These are phyloP conservation scores for Oscheius sp. DNA, from an alignment of 2,888 invertebrate species.

Conservation along the genomic window DNA sequence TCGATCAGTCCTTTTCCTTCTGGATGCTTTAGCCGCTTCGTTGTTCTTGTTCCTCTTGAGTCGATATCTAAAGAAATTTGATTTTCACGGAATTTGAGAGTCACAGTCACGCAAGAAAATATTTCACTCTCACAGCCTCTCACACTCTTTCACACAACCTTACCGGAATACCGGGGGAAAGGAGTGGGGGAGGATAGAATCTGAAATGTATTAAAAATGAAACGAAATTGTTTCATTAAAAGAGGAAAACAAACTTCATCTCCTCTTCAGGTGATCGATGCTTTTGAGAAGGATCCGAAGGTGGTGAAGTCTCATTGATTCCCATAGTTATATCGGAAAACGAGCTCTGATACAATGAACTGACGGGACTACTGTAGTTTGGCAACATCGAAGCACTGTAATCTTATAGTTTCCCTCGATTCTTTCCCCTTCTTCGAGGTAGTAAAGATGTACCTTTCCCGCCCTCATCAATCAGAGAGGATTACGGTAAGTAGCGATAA, in stretches of 20 bases:
- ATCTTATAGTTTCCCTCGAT: background rate
- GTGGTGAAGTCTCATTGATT: slow-evolving; percentile 4
- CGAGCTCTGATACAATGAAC: background rate
- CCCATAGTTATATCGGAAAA: background rate
- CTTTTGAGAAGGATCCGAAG: slow-evolving; percentile 12
- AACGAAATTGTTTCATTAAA: background rate
- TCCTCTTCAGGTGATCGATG: slow-evolving; percentile 6
- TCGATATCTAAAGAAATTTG: background rate
- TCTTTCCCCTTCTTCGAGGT: background rate
- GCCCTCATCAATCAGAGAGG: slow-evolving; percentile 6
- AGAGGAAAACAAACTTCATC: slow-evolving; percentile 16
- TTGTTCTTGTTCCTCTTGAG: slow-evolving; percentile 9
- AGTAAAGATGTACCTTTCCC: background rate
- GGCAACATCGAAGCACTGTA: background rate
- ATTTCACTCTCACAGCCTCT: background rate
- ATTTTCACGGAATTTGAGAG: background rate
- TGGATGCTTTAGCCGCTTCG: background rate
- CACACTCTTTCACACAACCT: slow-evolving; percentile 11
- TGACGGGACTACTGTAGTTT: background rate
- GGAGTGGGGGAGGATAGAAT: background rate
- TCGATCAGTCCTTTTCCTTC: background rate
- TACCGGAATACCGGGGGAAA: background rate
- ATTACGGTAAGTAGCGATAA: slow-evolving; percentile 23
- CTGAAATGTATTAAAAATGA: slow-evolving; percentile 3
- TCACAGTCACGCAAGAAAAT: background rate